A percentile compares a stretch with the other conserved stretches of the same genome.
Conservation (phyloP, 2,797 vertebrate genomes). For the Pelobates cultripes region DNA sequence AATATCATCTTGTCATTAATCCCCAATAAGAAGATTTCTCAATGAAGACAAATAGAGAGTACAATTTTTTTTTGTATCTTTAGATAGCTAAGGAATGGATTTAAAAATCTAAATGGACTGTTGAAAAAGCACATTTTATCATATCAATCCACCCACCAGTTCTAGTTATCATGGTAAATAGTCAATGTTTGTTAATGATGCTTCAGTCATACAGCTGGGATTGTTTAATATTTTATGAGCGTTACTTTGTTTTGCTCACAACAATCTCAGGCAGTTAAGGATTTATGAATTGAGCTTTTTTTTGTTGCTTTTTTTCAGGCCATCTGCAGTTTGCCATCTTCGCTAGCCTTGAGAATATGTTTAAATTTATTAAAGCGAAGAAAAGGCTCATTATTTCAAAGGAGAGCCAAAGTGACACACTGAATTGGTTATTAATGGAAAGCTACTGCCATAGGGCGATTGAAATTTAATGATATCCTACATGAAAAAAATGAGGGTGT, state of each 20-base stretch:
- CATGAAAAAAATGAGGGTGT: conserved; percentile 99
- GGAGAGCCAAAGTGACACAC: conserved; percentile 96
- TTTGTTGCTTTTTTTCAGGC: conserved; percentile 74
- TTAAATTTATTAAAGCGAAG: conserved; percentile 99
- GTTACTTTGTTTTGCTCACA: conserved; percentile 91
- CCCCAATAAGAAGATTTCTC: conserved; percentile 54
- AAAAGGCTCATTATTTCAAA: conserved; percentile 99
- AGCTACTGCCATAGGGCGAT: conserved; percentile 99
- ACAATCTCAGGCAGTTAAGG: conserved; percentile 92
- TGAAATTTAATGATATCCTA: conserved; percentile 99
- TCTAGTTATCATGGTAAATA: conserved; percentile 79
- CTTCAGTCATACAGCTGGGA: conserved; percentile 84
- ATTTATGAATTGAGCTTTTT: conserved; percentile 96
- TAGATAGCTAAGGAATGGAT: conserved; percentile 71
- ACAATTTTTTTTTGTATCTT: conserved; percentile 62
- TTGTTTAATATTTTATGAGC: conserved; percentile 88
- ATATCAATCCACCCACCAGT: conserved; percentile 75
- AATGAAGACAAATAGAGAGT: conserved; percentile 56
- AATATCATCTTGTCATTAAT: conserved; percentile 61
- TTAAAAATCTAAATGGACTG: conserved; percentile 68
- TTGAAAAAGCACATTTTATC: conserved; percentile 70
- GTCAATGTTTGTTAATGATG: conserved; percentile 85
- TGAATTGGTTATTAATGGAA: conserved; percentile 99
- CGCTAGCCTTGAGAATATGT: conserved; percentile 99
- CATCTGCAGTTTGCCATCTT: conserved; percentile 97